Percentiles rank a stretch among this genome's conserved stretches.
These are phyloP conservation scores for Morpho deidamia DNA, from an alignment of 2,888 invertebrate species.

Conservation along the genomic window DNA sequence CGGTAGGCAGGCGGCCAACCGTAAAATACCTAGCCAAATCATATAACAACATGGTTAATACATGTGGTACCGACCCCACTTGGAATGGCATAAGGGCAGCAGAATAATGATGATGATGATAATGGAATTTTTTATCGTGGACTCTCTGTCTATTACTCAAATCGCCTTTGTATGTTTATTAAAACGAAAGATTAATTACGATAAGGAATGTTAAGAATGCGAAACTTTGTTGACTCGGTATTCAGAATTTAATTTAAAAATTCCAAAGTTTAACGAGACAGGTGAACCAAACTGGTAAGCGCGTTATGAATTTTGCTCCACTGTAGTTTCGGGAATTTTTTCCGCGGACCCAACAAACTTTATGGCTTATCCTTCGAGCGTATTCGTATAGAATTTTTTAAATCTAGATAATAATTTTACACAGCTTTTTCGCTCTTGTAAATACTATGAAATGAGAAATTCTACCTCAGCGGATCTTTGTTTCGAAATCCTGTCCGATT, in stretches of 20 bases:
- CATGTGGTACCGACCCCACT: too few species aligned
- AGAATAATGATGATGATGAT: too few species aligned
- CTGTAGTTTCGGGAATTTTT: conserved; percentile 70
- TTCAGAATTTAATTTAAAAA: conserved; percentile 77
- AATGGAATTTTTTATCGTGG: neutral
- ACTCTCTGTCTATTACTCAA: conserved; percentile 33
- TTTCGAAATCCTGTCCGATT: conserved; percentile 9
- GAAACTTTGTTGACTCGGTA: conserved; percentile 66
- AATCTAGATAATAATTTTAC: conserved; percentile 30
- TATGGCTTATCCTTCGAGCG: conserved; percentile 59
- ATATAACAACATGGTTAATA: too few species aligned
- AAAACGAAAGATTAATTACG: conserved; percentile 70
- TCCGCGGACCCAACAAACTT: conserved; percentile 56
- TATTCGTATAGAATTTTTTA: conserved; percentile 43
- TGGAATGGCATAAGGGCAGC: too few species aligned
- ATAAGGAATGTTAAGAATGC: conserved; percentile 70
- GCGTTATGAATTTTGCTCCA: conserved; percentile 72
- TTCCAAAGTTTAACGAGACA: conserved; percentile 75
- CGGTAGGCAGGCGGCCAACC: too few species aligned
- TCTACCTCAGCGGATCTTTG: conserved; percentile 20
- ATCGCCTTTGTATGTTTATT: conserved; percentile 56
- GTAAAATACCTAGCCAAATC: too few species aligned
- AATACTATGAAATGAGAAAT: conserved; percentile 26
- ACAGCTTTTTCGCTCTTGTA: conserved; percentile 34
- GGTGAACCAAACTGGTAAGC: conserved; percentile 73